Evolutionary conservation across 2,888 invertebrate genomes (phyloP), one percentile per base, ranked within the genome.

Genomic region (Ptycholaimellus sp.): DNA sequence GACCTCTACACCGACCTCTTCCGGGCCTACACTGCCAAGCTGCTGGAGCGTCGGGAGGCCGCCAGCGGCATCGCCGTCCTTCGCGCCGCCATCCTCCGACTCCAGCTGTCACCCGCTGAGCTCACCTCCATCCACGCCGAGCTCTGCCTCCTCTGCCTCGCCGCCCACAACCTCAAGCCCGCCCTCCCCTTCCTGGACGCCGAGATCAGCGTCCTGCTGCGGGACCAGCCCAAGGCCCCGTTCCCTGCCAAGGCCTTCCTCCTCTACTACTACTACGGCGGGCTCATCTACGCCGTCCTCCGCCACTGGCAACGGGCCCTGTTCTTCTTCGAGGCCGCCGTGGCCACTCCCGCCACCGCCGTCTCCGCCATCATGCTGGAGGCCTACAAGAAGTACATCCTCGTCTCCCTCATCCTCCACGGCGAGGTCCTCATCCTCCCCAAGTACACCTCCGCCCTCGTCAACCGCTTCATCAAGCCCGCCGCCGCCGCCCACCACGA

Each of bases 311-410:
- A 83, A 48, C 69, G 82, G 54, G 83, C 87, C 7, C 64, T 85
- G 42, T 87, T 83, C 62, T 87, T 82, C 63, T 83, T 81, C 61
- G 87, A 90, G 71, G 46, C 61, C 61, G 83, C 78, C 40, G 73
- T 85, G 40, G 83, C 83, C 20, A 83, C 83, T n/a, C 87, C 87
- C 3, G 78, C 82, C 22, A 71, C 76, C 66, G 79, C 80, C 27
- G 79, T 90, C 41, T 87, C 87, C 42, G 82, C 85, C 59, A 82
- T 93, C 42, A 87, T 90, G 83, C 66, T 93, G 42, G 90, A 90
- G 64, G 76, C 87, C 13, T 90, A 87, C 61, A 90, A 90, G 63
- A 93, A 93, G 60, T 87, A 78, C 56, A 76, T 87, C 51, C 67
- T 93, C 46, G 76, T 90, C 27, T 81, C 83, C 28, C 68, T 87